Evolutionary conservation across 1,140 invertebrate genomes (phyloP).

Genomic region (Hycleus cichorii): DNA sequence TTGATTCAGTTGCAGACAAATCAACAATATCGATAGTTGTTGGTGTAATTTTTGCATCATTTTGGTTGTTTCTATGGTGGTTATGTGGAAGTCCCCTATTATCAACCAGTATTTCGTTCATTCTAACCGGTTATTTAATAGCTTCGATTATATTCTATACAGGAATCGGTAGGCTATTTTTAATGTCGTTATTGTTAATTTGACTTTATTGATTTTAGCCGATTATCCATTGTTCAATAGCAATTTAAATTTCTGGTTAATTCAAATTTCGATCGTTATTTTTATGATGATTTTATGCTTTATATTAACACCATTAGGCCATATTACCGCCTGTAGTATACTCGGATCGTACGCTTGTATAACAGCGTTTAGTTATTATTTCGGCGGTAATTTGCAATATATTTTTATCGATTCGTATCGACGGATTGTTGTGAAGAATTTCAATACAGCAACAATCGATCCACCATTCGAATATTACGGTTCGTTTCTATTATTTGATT

Average conservation of each 20-base stretch:
- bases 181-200: too few relatives aligned
- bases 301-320: conserved; percentile 47
- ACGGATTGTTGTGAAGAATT: conserved; percentile 50
- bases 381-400: conserved; percentile 59
- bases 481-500: conserved; percentile 33
- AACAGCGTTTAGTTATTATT: conserved; percentile 55
- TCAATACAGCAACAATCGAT: conserved; percentile 51
- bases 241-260: conserved; percentile 54
- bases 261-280: conserved; percentile 49
- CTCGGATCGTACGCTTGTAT: conserved; percentile 57
- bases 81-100: conserved; percentile 50
- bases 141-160: conserved; percentile 48
- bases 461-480: conserved; percentile 56
- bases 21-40: conserved; percentile 18
- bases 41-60: conserved; percentile 40
- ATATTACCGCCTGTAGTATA: conserved; percentile 54
- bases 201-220: conserved; percentile 42
- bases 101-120: conserved; percentile 47
- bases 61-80: conserved; percentile 52
- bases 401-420: conserved; percentile 60
- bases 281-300: conserved; percentile 46
- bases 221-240: conserved; percentile 46
- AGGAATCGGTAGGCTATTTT: conserved; percentile 45
- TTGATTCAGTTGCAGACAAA: conserved; percentile 18
- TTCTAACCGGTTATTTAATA: conserved; percentile 49